Evolutionary conservation across 2,113 vertebrate genomes (phyloP).

Genomic region (Upupa epops): DNA sequence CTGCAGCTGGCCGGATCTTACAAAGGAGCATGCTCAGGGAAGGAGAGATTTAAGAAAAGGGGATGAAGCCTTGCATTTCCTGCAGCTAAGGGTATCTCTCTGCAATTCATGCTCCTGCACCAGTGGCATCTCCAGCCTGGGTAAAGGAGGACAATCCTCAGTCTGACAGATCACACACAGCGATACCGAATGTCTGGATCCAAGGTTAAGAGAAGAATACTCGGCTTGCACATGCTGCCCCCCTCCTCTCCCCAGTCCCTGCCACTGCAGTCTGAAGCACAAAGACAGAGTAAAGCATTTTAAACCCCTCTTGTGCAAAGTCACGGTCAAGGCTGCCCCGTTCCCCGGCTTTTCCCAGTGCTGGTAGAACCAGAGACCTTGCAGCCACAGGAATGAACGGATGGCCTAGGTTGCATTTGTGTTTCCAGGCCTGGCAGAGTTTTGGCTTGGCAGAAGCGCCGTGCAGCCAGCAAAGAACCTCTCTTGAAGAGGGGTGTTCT

Average conservation of each 20-base stretch:
- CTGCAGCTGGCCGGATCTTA: background rate
- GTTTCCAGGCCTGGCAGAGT: background rate
- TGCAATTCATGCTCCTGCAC: background rate
- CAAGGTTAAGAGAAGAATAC: background rate
- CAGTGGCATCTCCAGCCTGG: background rate
- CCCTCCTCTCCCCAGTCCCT: background rate
- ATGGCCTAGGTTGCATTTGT: too few relatives aligned
- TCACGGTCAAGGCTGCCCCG: background rate
- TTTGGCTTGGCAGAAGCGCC: background rate
- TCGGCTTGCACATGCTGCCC: background rate
- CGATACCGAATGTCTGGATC: background rate
- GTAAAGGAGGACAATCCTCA: background rate
- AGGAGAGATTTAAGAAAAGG: background rate
- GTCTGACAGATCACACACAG: background rate
- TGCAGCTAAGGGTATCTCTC: background rate
- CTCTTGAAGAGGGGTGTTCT: background rate
- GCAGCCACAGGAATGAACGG: too few relatives aligned
- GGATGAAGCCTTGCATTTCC: background rate
- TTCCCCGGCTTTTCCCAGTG: background rate
- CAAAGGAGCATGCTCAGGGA: background rate
- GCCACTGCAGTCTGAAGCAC: background rate
- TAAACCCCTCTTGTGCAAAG: too few relatives aligned
- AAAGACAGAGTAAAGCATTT: background rate
- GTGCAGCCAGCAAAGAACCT: background rate
- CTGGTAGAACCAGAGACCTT: background rate